Base-by-base conservation (phyloP, 2,797 vertebrate species). In the Danio aesculapii region DNA sequence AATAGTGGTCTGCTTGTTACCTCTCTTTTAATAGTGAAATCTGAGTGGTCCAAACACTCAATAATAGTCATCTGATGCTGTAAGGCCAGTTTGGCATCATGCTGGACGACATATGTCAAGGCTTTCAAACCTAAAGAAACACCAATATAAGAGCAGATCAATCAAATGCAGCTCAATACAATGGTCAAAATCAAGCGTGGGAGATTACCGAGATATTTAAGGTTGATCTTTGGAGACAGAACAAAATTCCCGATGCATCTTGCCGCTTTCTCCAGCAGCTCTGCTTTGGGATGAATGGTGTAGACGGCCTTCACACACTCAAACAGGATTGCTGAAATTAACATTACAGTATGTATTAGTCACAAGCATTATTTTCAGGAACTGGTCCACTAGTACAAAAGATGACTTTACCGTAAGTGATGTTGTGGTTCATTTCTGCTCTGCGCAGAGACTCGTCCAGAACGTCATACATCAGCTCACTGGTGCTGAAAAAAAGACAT, bases 41-140 rank as follows among this genome's bases (percentile, higher is more conserved):
- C 98, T 2, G 96, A 89, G 86, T 99, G 98, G 85, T 99, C 97
- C 19, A 99, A 93, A 90, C 98, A 99, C 86, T 99, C 97, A 73
- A 99, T 99, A 89, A 99, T 98, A 88, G 98, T 99, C 94, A 99
- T 97, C 90, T 99, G 98, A 91, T 99, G 98, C 86, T 99, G 97
- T 81, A 99, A 93, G 62, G 97, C 98, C 79, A 99, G 92, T 84
- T 93, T 96, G 17, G 97, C 95, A 89, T 99, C 97, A 88, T 99
- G 97, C 89, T 98, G 97, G 79, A 99, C 93, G 72, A 99, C 97
- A 17, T 96, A 99, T 1, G 98, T 98, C 83, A 99, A 94, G 74
- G 97, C 98, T 88, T 96, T 96, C 87, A 96, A 89, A 70, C 96
- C 96, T 96, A 57, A 8, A 59, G 39, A 44, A 77, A 44, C 13